phyloP scores from a whole-genome alignment of 2,113 vertebrate species.

The Apeltes quadracus region DNA sequence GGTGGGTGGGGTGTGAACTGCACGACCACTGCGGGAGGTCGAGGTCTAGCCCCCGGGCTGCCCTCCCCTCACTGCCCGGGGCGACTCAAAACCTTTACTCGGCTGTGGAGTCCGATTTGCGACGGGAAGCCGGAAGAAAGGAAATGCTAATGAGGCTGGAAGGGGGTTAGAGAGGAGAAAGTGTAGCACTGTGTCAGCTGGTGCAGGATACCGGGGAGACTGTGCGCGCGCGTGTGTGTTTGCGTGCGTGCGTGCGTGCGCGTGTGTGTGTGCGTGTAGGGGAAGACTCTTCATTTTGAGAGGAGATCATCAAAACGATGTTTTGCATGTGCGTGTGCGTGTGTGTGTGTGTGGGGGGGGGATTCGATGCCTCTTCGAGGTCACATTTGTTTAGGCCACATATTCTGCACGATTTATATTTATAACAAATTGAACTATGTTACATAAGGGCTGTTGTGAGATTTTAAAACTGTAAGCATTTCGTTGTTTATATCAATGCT shows the following conservation, averaged over 20 bases:
- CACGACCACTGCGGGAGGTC: constrained; percentile 78
- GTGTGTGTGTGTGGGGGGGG: not conserved
- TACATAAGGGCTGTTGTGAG: not conserved
- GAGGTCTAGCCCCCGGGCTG: constrained; percentile 75
- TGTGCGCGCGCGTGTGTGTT: constrained; percentile 1
- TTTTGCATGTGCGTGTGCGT: not conserved
- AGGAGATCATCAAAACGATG: constrained; percentile 1
- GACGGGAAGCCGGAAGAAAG: constrained; percentile 80
- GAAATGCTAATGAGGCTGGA: constrained; percentile 79
- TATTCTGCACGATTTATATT: too few relatives aligned
- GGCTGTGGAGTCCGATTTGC: constrained; percentile 78
- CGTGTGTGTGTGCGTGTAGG: not conserved
- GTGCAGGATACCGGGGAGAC: constrained; percentile 22
- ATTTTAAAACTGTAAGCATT: not conserved
- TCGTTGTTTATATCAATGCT: not conserved
- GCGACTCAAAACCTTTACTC: constrained; percentile 73
- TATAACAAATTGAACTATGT: too few relatives aligned
- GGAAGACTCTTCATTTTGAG: not conserved
- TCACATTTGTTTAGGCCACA: too few relatives aligned
- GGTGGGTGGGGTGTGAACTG: constrained; percentile 42
- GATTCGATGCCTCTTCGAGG: not conserved
- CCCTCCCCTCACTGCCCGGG: constrained; percentile 68
- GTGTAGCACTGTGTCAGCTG: constrained; percentile 47
- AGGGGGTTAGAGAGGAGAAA: constrained; percentile 60
- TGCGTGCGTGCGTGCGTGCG: not conserved